phyloP scores from a whole-genome alignment of 2,797 vertebrate species.

The Sebastes aleutianus region DNA sequence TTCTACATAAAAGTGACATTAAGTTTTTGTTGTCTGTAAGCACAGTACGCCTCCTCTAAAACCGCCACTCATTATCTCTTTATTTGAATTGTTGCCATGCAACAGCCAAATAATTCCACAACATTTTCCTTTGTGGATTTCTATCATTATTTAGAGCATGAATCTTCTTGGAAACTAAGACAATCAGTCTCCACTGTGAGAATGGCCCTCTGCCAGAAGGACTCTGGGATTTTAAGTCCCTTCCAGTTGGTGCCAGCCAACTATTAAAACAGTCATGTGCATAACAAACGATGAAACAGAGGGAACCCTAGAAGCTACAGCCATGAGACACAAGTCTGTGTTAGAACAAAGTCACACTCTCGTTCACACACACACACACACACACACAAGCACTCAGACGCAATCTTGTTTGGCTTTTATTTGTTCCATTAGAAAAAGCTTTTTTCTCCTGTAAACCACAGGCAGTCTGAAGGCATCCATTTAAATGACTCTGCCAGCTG shows the following conservation, averaged over 20 bases:
- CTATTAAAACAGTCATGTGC: constrained; percentile 42
- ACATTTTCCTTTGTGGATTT: constrained; percentile 50
- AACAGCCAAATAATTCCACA: constrained; percentile 48
- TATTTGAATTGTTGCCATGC: constrained; percentile 64
- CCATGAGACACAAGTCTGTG: constrained; percentile 29
- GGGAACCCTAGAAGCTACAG: constrained; percentile 27
- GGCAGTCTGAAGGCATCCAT: constrained; percentile 87
- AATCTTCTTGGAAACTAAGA: constrained; percentile 45
- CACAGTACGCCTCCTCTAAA: constrained; percentile 17
- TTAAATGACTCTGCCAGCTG: constrained; percentile 81
- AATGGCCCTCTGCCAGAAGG: constrained; percentile 36
- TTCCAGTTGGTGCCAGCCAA: constrained; percentile 26
- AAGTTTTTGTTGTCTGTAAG: constrained; percentile 39
- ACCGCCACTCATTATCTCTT: constrained; percentile 37
- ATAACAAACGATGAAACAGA: constrained; percentile 36
- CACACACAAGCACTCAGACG: constrained; percentile 21
- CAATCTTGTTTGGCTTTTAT: constrained; percentile 53
- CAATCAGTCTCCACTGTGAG: constrained; percentile 45
- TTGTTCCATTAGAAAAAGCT: constrained; percentile 62
- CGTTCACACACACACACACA: background rate
- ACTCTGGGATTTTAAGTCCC: constrained; percentile 17
- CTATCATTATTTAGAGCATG: constrained; percentile 42
- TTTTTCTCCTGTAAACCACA: constrained; percentile 67
- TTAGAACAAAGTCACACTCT: constrained; percentile 16
- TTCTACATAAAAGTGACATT: constrained; percentile 23